Evolutionary conservation across 2,888 invertebrate species (phyloP), one percentile per base, ranked within the genome.

Genomic region (Andrena hattorfiana): DNA sequence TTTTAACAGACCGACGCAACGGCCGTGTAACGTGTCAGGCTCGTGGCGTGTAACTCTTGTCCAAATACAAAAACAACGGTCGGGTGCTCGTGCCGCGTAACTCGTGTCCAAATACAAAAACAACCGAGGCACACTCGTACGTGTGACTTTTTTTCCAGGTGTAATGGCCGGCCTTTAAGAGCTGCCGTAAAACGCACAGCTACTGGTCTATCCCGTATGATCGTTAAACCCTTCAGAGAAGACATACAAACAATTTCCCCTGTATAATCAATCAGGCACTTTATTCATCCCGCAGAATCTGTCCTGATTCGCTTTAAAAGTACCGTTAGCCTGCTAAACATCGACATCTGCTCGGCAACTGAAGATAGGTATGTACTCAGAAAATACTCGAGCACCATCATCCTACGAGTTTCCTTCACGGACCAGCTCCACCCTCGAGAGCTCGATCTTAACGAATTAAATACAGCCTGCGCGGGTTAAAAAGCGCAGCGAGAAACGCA

Each of bases 11-110:
- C 16, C n/a, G 74, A 7, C 1, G 42, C 16, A 4, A 42, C 42
- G 30, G 20, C 76, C 64, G 59, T 75, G 48, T 59, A 77, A 63
- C 64, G 64, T 49, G 77, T 77, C 77, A 59, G 56, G 23, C 64
- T 48, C 56, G 63, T 26, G n/a, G 42, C 56, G 28, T 42, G 54
- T 42, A 59, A 56, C 64, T 59, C 64, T 48, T 76, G 77, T 77
- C 64, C 56, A 59, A 76, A 77, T 66, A 77, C 48, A 66, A 76
- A 77, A 66, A 59, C 64, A 59, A 59, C 64, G 6, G 51, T 51
- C 42, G 0, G 0, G 13, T 48, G 30, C 67, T 20, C 51, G 67
- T 32, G 23, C 7, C n/a, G n/a, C 20, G 20, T 32, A 35, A 35
- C 20, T 20, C 51, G 67, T 28, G 30, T 51, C 67, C 30, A 16